Conservation (phyloP, 2,113 vertebrate species). For the Isichthys henryi region DNA sequence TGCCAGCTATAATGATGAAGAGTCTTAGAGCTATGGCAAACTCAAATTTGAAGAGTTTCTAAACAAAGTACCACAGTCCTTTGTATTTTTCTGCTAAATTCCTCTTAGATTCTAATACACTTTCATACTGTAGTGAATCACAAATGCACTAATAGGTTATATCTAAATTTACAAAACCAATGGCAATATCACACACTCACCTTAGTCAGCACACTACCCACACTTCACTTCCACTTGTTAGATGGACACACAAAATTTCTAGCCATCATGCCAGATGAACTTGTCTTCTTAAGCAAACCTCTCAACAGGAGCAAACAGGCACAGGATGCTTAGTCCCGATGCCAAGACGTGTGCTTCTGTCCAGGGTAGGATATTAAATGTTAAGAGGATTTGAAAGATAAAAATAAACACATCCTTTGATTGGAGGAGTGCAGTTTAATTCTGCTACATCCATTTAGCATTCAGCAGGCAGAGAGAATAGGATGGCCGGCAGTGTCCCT, state of each 20-base stretch:
- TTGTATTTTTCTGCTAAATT: not conserved
- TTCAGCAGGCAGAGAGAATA: not conserved
- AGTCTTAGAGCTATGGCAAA: constrained; percentile 7
- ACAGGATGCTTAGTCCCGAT: not conserved
- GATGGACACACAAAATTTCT: not conserved
- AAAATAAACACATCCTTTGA: constrained; percentile 55
- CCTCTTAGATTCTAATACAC: not conserved
- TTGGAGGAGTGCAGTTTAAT: constrained; percentile 36
- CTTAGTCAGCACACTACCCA: not conserved
- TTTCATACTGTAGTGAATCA: not conserved
- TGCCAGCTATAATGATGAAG: constrained; percentile 19
- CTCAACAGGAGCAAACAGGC: not conserved
- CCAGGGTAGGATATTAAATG: constrained; percentile 50
- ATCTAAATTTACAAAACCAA: not conserved
- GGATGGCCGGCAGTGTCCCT: not conserved
- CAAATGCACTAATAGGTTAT: not conserved
- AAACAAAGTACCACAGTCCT: not conserved
- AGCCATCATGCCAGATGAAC: not conserved
- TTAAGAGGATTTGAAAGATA: constrained; percentile 64
- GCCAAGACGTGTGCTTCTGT: constrained; percentile 14
- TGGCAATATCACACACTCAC: not conserved
- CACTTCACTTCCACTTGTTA: not conserved
- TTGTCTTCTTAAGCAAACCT: not conserved
- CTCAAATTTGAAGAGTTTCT: not conserved
- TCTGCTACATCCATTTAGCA: constrained; percentile 12